phyloP scores from a whole-genome alignment of 2,888 invertebrate species.

The Mesorhabditis belari region DNA sequence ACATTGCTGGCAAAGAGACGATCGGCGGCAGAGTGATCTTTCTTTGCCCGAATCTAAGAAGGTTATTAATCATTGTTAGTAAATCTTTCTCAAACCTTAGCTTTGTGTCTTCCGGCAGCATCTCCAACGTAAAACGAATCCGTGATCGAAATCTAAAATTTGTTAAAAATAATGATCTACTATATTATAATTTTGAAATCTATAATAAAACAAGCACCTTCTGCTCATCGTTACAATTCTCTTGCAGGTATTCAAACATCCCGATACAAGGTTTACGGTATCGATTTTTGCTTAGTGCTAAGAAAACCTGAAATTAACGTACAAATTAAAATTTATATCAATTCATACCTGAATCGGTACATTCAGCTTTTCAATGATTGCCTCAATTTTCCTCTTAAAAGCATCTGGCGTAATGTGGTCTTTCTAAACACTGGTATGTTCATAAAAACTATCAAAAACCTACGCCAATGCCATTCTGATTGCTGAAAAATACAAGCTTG shows the following conservation, averaged over 20 bases:
- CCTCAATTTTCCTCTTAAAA: slow-evolving; percentile 76
- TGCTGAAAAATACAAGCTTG: slow-evolving; percentile 85
- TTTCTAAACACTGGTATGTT: slow-evolving; percentile 43
- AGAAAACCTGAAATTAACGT: slow-evolving; percentile 47
- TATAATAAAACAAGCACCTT: background rate
- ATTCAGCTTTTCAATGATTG: slow-evolving; percentile 66
- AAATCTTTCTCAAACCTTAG: too few species aligned
- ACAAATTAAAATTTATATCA: background rate
- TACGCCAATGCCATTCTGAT: slow-evolving; percentile 66
- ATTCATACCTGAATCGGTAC: slow-evolving; percentile 70
- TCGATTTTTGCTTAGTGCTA: slow-evolving; percentile 42
- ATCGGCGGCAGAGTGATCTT: slow-evolving; percentile 53
- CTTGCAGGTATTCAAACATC: slow-evolving; percentile 58
- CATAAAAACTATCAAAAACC: background rate
- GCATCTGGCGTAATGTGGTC: slow-evolving; percentile 55
- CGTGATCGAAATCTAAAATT: slow-evolving; percentile 61
- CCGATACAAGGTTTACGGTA: slow-evolving; percentile 18
- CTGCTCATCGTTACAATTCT: slow-evolving; percentile 12
- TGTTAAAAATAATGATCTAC: too few species aligned
- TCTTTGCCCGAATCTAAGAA: slow-evolving; percentile 31
- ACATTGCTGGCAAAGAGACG: slow-evolving; percentile 72
- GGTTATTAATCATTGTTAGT: too few species aligned
- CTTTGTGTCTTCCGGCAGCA: slow-evolving; percentile 78
- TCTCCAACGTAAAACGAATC: slow-evolving; percentile 68
- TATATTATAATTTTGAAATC: too few species aligned